Evolutionary conservation across 2,888 invertebrate genomes (phyloP), one percentile per base, ranked within the genome.

Genomic region (Odontocerum albicorne): DNA sequence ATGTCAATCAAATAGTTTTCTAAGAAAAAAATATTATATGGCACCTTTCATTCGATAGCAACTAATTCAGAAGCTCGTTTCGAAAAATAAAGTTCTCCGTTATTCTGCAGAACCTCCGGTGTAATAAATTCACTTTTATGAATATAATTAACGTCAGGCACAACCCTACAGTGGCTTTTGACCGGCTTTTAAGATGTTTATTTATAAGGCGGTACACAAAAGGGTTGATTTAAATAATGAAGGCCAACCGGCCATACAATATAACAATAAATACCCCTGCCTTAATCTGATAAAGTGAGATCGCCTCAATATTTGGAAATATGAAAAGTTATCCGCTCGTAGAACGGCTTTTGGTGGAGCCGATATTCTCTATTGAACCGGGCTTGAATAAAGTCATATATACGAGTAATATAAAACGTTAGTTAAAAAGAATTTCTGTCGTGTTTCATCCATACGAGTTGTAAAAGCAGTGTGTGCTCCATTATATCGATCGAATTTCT

Each of bases 181-280:
- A 12, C 31, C 33, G 17, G 32, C 44, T 44, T 44, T 44, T 32
- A 44, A 44, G 44, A 44, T 19, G 44, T 44, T 44, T 44, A 44
- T 44, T 44, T 44, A 44, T 44, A 32, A 16, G 44, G 20, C 32
- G 15, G 27, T 44, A n/a, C 19, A 44, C 32, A 44, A 44, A 44
- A 19, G 44, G 32, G 44, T 32, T 44, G 44, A 44, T 44, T 44
- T 44, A 44, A 44, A 44, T 44, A 44, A 44, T 17, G 32, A n/a
- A 20, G 31, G 32, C 32, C 44, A 44, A 12, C 32, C 31, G 32
- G 32, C 22, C 44, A 7, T 10, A 16, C 32, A 27, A 13, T 43
- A 17, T 44, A 44, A 32, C 15, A 40, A 43, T 7, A 43, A 44
- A 44, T 44, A 32, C 44, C 31, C 43, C 22, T 43, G 19, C 43